Evolutionary conservation across 2,113 vertebrate species (phyloP).

Genomic region (Salvelinus fontinalis): DNA sequence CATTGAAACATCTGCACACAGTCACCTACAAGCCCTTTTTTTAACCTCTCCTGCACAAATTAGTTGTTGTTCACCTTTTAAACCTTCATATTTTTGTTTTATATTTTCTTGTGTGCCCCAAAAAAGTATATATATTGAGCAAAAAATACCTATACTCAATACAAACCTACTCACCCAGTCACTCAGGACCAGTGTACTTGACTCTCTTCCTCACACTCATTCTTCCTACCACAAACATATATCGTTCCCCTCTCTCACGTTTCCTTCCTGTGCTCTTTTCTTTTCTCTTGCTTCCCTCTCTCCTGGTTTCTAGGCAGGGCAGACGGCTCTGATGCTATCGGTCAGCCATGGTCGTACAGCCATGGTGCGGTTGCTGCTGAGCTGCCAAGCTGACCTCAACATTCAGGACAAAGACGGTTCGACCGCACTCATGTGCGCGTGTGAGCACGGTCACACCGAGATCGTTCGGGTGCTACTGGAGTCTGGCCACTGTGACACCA

Average conservation of each 20-base stretch:
- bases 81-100: too few species aligned
- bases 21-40: too few species aligned
- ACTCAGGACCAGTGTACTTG: too few species aligned
- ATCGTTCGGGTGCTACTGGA: slow-evolving; percentile 83
- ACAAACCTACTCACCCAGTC: too few species aligned
- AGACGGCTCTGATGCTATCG: slow-evolving; percentile 90
- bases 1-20: too few species aligned
- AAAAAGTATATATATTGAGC: too few species aligned
- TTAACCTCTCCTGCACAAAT: too few species aligned
- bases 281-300: slow-evolving; percentile 20
- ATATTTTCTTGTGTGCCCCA: too few species aligned
- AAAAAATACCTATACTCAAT: too few species aligned
- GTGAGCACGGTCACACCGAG: slow-evolving; percentile 86
- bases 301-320: slow-evolving; percentile 71
- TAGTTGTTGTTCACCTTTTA: too few species aligned
- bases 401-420: slow-evolving; percentile 84
- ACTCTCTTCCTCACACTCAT: too few species aligned
- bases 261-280: slow-evolving; percentile 18
- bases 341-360: slow-evolving; percentile 86
- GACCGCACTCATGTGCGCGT: slow-evolving; percentile 88
- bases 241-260: slow-evolving; percentile 11
- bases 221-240: too few species aligned
- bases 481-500: slow-evolving; percentile 72
- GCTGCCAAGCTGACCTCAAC: slow-evolving; percentile 78
- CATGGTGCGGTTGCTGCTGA: slow-evolving; percentile 84